phyloP scores from a whole-genome alignment of 2,113 vertebrate genomes.

The Lophius piscatorius region DNA sequence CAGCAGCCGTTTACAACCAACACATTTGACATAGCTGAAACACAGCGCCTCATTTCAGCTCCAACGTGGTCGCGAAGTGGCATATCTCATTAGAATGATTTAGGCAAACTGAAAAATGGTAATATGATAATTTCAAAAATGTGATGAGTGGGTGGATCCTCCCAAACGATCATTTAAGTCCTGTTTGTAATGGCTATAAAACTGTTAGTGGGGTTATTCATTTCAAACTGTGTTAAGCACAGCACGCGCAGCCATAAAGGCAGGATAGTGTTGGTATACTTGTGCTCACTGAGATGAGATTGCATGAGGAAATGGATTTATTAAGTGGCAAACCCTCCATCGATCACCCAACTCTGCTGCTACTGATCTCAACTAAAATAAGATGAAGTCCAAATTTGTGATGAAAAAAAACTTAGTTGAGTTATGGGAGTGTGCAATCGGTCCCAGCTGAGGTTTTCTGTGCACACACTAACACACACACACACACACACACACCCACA shows the following conservation, averaged over 20 bases:
- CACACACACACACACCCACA: too few species aligned
- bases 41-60: conserved; percentile 36
- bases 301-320: conserved; percentile 59
- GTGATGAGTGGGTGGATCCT: conserved; percentile 65
- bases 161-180: conserved; percentile 73
- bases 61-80: conserved; percentile 57
- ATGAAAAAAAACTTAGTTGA: conserved; percentile 33
- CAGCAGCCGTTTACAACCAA: conserved; percentile 30
- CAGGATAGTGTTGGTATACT: conserved; percentile 43
- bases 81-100: conserved; percentile 74
- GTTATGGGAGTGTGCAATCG: conserved; percentile 60
- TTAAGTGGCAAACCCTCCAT: conserved; percentile 47
- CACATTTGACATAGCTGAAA: conserved; percentile 31
- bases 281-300: conserved; percentile 66
- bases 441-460: too few species aligned
- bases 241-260: conserved; percentile 74
- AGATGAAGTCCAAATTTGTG: conserved; percentile 31
- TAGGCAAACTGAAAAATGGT: conserved; percentile 64
- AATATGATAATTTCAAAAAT: conserved; percentile 64
- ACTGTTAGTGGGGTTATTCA: conserved; percentile 74
- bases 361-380: conserved; percentile 9
- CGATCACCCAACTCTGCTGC: conserved; percentile 43
- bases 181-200: conserved; percentile 71
- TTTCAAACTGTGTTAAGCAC: conserved; percentile 81
- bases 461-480: too few species aligned